These are phyloP conservation scores for Catostomus latipinnis DNA, from an alignment of 2,797 vertebrate species.

Conservation along the genomic window DNA sequence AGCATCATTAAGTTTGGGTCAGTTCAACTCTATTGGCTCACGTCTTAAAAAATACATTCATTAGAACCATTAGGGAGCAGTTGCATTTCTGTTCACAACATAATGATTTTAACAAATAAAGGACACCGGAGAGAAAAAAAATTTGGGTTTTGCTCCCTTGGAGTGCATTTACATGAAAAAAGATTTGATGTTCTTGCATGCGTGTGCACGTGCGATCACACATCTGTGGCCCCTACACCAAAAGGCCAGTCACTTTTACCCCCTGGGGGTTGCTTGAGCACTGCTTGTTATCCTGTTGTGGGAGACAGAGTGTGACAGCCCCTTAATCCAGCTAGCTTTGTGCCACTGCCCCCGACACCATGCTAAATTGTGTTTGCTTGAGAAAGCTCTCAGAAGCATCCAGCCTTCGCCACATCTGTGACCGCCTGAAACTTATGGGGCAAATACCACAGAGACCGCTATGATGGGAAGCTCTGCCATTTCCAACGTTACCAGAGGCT, in stretches of 20 bases:
- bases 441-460: conserved; percentile 50
- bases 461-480: conserved; percentile 55
- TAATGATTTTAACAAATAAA: conserved; percentile 17
- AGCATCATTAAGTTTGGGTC: not conserved
- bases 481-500: conserved; percentile 51
- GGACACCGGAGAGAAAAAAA: not conserved
- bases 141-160: conserved; percentile 7
- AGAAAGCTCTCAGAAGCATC: conserved; percentile 62
- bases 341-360: conserved; percentile 66
- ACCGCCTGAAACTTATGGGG: conserved; percentile 49
- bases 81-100: conserved; percentile 17
- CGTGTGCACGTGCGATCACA: too few relatives aligned
- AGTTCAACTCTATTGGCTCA: conserved; percentile 10
- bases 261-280: conserved; percentile 25
- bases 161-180: conserved; percentile 17
- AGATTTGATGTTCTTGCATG: conserved; percentile 20
- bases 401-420: conserved; percentile 41
- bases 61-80: conserved; percentile 24
- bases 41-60: conserved; percentile 33
- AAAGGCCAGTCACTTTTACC: conserved; percentile 28
- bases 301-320: conserved; percentile 62
- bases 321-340: conserved; percentile 70
- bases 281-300: conserved; percentile 63
- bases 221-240: conserved; percentile 15
- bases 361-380: conserved; percentile 70